A percentile compares a stretch with the other conserved stretches of the same genome.
These are phyloP conservation scores for Zelleria hepariella DNA, from an alignment of 2,888 invertebrate genomes.

Conservation along the genomic window DNA sequence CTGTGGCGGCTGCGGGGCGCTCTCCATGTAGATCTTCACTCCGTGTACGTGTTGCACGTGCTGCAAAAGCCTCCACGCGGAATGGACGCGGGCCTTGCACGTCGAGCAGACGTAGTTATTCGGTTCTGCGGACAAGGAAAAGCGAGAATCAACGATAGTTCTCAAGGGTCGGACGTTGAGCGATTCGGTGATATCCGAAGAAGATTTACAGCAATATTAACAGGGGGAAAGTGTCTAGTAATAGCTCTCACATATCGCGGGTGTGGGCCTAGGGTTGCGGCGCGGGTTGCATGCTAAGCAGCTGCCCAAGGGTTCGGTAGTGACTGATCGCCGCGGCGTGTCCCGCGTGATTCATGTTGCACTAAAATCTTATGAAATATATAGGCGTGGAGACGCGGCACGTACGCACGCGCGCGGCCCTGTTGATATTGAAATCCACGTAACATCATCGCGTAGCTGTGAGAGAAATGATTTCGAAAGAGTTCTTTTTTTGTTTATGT, in stretches of 20 bases:
- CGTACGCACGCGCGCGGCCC: constrained; percentile 64
- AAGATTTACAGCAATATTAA: constrained; percentile 69
- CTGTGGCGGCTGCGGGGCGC: constrained; percentile 50
- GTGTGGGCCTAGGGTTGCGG: constrained; percentile 63
- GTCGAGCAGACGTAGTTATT: constrained; percentile 95
- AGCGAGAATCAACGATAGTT: not conserved
- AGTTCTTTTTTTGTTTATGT: not conserved
- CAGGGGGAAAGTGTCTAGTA: constrained; percentile 70
- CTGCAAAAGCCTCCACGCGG: constrained; percentile 96
- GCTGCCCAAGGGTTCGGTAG: constrained; percentile 49
- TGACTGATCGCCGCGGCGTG: constrained; percentile 70
- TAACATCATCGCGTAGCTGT: constrained; percentile 51
- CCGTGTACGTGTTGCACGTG: constrained; percentile 96
- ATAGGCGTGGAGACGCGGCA: constrained; percentile 54
- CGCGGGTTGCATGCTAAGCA: constrained; percentile 63
- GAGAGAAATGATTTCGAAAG: constrained; percentile 18
- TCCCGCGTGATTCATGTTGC: constrained; percentile 70
- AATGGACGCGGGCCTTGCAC: constrained; percentile 91
- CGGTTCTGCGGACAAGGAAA: constrained; percentile 81
- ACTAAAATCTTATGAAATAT: constrained; percentile 73
- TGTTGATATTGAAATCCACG: constrained; percentile 72
- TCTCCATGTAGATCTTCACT: constrained; percentile 90
- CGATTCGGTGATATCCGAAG: constrained; percentile 11
- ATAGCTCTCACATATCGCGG: constrained; percentile 71
- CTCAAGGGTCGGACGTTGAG: constrained; percentile 5